Base-by-base conservation (phyloP, 2,797 vertebrate genomes). In the Loriculus beryllinus region DNA sequence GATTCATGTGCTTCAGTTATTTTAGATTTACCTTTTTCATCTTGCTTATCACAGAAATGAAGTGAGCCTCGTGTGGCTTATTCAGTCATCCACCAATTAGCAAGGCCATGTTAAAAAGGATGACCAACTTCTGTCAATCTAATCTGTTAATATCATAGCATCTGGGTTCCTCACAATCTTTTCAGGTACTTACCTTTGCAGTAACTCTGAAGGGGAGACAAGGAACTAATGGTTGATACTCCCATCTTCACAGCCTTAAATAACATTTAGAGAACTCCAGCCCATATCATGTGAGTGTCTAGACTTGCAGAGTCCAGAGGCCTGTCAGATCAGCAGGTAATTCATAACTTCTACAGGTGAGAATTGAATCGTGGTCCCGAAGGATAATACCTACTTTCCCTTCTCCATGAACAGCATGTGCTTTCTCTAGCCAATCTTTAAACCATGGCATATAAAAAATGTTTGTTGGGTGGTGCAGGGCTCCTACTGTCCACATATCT, bases 31-130 rank as follows among this genome's bases (percentile, higher is more conserved):
- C 79, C 31, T 88, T 80, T 91, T 82, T 78, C 65, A 60, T 62
- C 70, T 79, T 74, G 37, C 42, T 92, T 92, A 94, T 88, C 71
- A 54, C 33, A 92, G 64, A 77, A 88, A 82, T 82, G 23, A 80
- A 92, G 60, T 31, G 29, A 70, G 25, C 14, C 59, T 85, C 19
- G 0, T 29, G 47, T 64, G 90, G 75, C 43, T 74, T 43, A 59
- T 88, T 86, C 74, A 4, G 9, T 79, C 76, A 69, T 20, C 54
- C 59, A 37, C 20, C 49, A 59, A 65, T 93, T 77, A 19, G 67
- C 43, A 48, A 82, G 35, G 31, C 37, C n/a, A 7, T 33, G 6
- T 78, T 85, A 52, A 78, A 90, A 91, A 86, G 25, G 31, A 49
- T 82, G 60, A 47, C 33, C 52, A 64, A 19, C 6, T 76, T 90